Evolutionary conservation across 2,888 invertebrate genomes (phyloP), one percentile per base, ranked within the genome.

Genomic region (Allophyes oxyacanthae): DNA sequence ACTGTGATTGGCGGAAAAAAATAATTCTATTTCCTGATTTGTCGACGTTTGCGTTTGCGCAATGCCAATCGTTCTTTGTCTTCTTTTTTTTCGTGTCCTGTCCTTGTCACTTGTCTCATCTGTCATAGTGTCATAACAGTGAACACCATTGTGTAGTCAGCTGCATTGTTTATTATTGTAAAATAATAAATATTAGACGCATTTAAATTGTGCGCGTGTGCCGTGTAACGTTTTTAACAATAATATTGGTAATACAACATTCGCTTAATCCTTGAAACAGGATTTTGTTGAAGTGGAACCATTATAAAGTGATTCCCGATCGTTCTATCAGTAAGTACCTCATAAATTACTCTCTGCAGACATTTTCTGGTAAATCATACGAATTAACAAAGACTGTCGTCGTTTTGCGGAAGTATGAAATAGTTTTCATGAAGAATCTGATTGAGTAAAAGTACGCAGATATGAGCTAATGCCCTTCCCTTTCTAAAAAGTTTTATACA

Each of bases 131-230:
- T n/a, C n/a, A n/a, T 63, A 50, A 53, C 48, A 61, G 56, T 57
- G 50, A 50, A 50, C 41, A 40, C 10, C 10, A 37, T 57, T 64
- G 52, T 56, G 55, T 11, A 45, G 53, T 63, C 50, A 52, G 66
- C 54, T 70, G 71, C 54, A 52, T 75, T 73, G 77, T 77, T 75
- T 75, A 64, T 74, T 74, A 71, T 71, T 68, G 61, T 56, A 61
- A 61, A 77, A 68, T 75, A 75, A 74, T 77, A 77, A 64, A 53
- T 59, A 62, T 46, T 36, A 44, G 42, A 65, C 61, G 58, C 63
- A 63, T 59, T n/a, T 41, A 44, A 58, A 43, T 55, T 46, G 59
- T 64, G 62, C 64, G 65, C 50, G 65, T 59, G 78, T 78, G 64
- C 46, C 53, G 63, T 72, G 66, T 58, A 46, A 25, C 32, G 58